Evolutionary conservation across 2,797 vertebrate species (phyloP), one percentile per base, ranked within the genome.

Genomic region (Toxotes lorentzi): DNA sequence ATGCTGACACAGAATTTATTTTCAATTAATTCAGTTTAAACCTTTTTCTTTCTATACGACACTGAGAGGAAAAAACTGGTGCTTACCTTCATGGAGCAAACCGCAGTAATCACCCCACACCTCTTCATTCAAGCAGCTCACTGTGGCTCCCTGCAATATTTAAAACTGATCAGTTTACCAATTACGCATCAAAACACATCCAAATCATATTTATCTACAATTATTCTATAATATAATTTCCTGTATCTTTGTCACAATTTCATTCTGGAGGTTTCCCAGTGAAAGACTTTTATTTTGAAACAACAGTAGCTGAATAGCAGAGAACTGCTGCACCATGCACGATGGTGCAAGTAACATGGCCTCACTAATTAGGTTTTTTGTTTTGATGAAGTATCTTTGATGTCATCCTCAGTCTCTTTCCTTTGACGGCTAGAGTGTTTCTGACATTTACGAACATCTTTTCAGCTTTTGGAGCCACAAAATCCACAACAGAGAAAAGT

Each of bases 31-130:
- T 30, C 27, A 30, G 4, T 30, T 30, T 30, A 30, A 30, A 30
- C 27, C 2, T 30, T 30, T 30, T 30, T 30, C 27, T 38, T 68
- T 67, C 19, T 38, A 23, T 14, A 45, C 2, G n/a, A 34, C 16
- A 30, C 12, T 21, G 75, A 23, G 19, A 53, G 4, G 5, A 62
- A 70, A 23, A 70, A 23, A 32, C 48, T 56, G 34, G 21, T 48
- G 1, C 78, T 78, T 77, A 84, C 81, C 76, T 78, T 66, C 30
- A 58, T 48, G 53, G 35, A 16, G 51, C 17, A 66, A 51, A 58
- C 61, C 1, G 58, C 21, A 32, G 50, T 4, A 34, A 59, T 35
- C 7, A 21, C 23, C 23, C 6, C 24, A 57, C 4, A 1, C 43
- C 30, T 32, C 70, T 67, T 78, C 58, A 58, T 38, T 19, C 1